Conservation (phyloP, 23 tunicate genomes). For the Halocynthia roretzi region DNA sequence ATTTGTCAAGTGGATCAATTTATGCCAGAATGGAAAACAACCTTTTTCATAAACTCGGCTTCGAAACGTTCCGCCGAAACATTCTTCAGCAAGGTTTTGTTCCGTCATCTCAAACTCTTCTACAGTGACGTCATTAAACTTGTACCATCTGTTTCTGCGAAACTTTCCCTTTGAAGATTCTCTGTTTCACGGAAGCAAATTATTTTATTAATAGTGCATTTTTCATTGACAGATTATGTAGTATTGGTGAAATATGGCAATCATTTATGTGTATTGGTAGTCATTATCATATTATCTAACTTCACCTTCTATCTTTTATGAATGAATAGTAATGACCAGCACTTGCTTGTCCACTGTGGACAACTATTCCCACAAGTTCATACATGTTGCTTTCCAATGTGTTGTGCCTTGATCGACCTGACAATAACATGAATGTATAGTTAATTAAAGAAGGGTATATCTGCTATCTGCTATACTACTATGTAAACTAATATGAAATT, state of each 20-base stretch:
- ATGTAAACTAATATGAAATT: no score
- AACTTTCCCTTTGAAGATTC: slow-evolving; percentile 46
- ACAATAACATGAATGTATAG: not conserved
- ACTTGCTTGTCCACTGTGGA: slow-evolving; percentile 91
- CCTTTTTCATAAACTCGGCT: slow-evolving; percentile 66
- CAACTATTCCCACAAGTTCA: slow-evolving; percentile 72
- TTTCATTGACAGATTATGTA: not conserved
- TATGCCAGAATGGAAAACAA: not conserved
- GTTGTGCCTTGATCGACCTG: slow-evolving; percentile 27
- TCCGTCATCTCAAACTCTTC: slow-evolving; percentile 69
- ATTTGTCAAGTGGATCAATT: not conserved
- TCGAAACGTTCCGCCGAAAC: slow-evolving; percentile 82
- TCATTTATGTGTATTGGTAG: no score
- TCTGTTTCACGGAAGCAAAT: no score
- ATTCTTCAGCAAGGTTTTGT: slow-evolving; percentile 69
- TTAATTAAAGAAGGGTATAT: not conserved
- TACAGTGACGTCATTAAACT: slow-evolving; percentile 80
- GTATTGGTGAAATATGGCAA: no score
- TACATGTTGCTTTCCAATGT: slow-evolving; percentile 49
- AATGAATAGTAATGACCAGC: slow-evolving; percentile 96
- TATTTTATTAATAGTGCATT: no score
- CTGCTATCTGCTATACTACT: no score
- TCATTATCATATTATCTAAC: no score
- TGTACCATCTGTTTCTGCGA: slow-evolving; percentile 65
- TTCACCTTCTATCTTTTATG: slow-evolving; percentile 62